Base-by-base conservation (phyloP, 2,797 vertebrate species). In the Etheostoma nigrum region DNA sequence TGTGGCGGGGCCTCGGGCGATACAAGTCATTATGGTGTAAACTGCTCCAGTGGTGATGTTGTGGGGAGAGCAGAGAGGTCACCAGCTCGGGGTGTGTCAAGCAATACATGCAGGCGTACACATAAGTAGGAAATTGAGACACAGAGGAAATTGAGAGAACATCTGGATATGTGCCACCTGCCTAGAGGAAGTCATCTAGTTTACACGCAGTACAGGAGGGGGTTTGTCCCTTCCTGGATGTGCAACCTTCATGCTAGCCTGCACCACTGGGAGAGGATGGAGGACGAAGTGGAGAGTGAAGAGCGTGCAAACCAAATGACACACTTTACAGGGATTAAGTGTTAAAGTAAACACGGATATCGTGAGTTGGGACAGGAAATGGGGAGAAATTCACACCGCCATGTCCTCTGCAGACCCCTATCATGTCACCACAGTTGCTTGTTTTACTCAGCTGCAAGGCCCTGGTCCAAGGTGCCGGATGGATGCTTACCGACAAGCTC, bases 1-100 rank as follows among this genome's bases (percentile, higher is more conserved):
- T 94, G 95, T 93, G 92, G 83, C 57, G 78, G 88, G 92, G 94
- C 95, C 94, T 91, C 84, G 67, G 94, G 95, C 94, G 62, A 92
- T 92, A 93, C 89, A 91, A 95, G 93, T 94, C 95, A 96, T 95
- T 95, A 96, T 85, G 87, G 93, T 91, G 92, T 94, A 95, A 95
- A 94, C 92, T 92, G 94, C 90, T 89, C 83, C 84, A 81, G 83
- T 91, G 90, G 84, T 88, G 91, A 90, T 92, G 91, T 91, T 92
- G 86, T 84, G 79, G 73, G 65, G 88, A 85, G 88, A 92, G 73
- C 84, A 55, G 81, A 78, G 90, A 90, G 92, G 93, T 93, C 92
- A 91, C 88, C 80, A 42, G 82, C 81, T 87, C 71, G 55, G 86
- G 78, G 87, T 85, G 88, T 88, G 91, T 91, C 84, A 81, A 86